Conservation (phyloP, 2,797 vertebrate species). For the Macropodus opercularis region DNA sequence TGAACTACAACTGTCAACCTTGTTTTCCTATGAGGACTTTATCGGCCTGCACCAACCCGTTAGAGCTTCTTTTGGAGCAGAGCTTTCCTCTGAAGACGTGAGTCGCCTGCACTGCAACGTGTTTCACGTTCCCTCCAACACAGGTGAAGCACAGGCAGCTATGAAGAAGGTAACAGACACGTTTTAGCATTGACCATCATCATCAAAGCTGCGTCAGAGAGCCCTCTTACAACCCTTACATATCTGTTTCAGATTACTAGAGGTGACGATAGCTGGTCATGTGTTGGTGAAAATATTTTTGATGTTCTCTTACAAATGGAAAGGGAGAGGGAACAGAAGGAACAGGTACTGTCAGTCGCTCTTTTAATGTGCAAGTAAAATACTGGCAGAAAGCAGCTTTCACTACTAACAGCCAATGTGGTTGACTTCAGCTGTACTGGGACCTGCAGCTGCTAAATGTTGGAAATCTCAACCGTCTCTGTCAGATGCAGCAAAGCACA, state of each 20-base stretch:
- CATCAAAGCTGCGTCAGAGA: neutral
- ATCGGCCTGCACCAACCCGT: slow-evolving; percentile 55
- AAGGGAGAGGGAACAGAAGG: slow-evolving; percentile 63
- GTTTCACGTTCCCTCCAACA: slow-evolving; percentile 60
- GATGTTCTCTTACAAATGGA: slow-evolving; percentile 80
- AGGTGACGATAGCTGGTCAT: slow-evolving; percentile 61
- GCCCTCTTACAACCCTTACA: no score
- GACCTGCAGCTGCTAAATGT: slow-evolving; percentile 76
- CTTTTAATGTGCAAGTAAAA: no score
- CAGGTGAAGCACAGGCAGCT: slow-evolving; percentile 61
- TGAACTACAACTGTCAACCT: neutral
- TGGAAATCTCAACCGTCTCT: slow-evolving; percentile 43
- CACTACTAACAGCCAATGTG: slow-evolving; percentile 5
- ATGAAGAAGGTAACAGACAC: slow-evolving; percentile 70
- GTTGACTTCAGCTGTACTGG: slow-evolving; percentile 76
- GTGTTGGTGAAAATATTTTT: slow-evolving; percentile 69
- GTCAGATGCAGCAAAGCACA: slow-evolving; percentile 15
- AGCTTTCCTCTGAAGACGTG: slow-evolving; percentile 69
- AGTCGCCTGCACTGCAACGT: slow-evolving; percentile 72
- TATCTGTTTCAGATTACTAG: slow-evolving; percentile 68
- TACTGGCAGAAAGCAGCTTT: no score
- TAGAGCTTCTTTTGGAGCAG: slow-evolving; percentile 57
- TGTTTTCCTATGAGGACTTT: slow-evolving; percentile 43
- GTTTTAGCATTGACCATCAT: neutral
- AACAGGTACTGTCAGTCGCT: slow-evolving; percentile 62